Conservation (phyloP, 2,113 vertebrate species). For the Pithys albifrons region DNA sequence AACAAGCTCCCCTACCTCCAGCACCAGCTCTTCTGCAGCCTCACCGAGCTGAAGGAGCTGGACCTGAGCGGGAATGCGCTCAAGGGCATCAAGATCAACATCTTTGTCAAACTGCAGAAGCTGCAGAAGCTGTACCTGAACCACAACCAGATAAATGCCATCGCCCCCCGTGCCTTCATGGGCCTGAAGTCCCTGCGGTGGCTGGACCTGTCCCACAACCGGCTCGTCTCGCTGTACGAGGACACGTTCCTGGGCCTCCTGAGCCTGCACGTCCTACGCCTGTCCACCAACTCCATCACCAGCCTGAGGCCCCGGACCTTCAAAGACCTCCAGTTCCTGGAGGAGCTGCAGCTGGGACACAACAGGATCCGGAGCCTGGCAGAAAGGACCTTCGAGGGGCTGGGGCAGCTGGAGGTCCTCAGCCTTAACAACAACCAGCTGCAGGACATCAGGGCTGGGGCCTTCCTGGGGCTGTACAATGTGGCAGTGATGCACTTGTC, state of each 20-base stretch:
- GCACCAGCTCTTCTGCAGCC: conserved; percentile 87
- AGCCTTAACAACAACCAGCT: conserved; percentile 90
- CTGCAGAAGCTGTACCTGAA: conserved; percentile 93
- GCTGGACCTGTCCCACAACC: conserved; percentile 94
- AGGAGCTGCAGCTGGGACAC: conserved; percentile 89
- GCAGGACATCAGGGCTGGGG: conserved; percentile 80
- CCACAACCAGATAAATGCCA: conserved; percentile 86
- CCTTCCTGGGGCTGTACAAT: conserved; percentile 84
- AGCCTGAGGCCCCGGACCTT: conserved; percentile 85
- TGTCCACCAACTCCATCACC: conserved; percentile 87
- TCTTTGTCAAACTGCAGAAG: conserved; percentile 87
- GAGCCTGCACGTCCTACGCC: conserved; percentile 88
- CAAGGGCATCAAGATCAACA: conserved; percentile 87
- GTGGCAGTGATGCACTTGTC: conserved; percentile 92
- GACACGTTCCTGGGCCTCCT: conserved; percentile 89
- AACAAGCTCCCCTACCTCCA: conserved; percentile 93
- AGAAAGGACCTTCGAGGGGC: conserved; percentile 86
- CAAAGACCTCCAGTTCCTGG: conserved; percentile 90
- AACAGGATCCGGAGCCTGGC: conserved; percentile 84
- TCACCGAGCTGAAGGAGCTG: conserved; percentile 89
- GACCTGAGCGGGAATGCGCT: conserved; percentile 88
- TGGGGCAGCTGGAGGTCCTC: conserved; percentile 88
- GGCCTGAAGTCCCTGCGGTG: conserved; percentile 92
- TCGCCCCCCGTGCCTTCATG: conserved; percentile 87
- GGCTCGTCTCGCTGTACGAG: conserved; percentile 80